phyloP scores from a whole-genome alignment of 2,888 invertebrate species.

The Adelognathus sp. region DNA sequence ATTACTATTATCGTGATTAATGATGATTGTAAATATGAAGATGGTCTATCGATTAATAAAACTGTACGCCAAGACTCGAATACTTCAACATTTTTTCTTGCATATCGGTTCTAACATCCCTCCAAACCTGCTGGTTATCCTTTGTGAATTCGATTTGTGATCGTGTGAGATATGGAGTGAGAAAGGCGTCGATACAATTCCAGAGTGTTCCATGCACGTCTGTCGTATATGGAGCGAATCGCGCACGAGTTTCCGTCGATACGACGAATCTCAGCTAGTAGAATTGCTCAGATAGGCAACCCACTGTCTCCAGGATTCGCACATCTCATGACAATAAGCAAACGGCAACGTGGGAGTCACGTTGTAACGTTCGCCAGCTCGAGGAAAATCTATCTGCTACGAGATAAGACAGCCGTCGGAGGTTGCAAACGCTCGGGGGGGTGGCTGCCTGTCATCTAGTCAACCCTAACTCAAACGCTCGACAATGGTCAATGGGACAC shows the following conservation, averaged over 20 bases:
- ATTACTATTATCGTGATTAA: constrained; percentile 57
- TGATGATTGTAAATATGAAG: constrained; percentile 63
- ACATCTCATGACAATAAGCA: constrained; percentile 43
- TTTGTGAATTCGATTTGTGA: neutral
- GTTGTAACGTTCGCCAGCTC: constrained; percentile 45
- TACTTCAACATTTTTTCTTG: constrained; percentile 27
- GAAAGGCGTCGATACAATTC: neutral
- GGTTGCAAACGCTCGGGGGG: constrained; percentile 21
- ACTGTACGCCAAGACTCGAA: constrained; percentile 73
- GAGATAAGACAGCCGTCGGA: constrained; percentile 70
- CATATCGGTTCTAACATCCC: constrained; percentile 24
- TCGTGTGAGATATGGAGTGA: neutral
- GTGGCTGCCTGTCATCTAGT: constrained; percentile 70
- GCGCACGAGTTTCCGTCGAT: constrained; percentile 55
- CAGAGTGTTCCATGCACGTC: neutral
- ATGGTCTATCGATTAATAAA: constrained; percentile 77
- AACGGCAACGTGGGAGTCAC: constrained; percentile 2
- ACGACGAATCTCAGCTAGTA: constrained; percentile 44
- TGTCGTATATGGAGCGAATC: constrained; percentile 14
- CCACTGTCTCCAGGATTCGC: constrained; percentile 40
- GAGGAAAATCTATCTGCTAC: constrained; percentile 72
- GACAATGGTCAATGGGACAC: constrained; percentile 70
- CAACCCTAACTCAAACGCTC: constrained; percentile 76
- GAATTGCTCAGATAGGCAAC: constrained; percentile 54
- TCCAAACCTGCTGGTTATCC: neutral